Base-by-base conservation (phyloP, 2,797 vertebrate genomes). In the Rhinella marina region DNA sequence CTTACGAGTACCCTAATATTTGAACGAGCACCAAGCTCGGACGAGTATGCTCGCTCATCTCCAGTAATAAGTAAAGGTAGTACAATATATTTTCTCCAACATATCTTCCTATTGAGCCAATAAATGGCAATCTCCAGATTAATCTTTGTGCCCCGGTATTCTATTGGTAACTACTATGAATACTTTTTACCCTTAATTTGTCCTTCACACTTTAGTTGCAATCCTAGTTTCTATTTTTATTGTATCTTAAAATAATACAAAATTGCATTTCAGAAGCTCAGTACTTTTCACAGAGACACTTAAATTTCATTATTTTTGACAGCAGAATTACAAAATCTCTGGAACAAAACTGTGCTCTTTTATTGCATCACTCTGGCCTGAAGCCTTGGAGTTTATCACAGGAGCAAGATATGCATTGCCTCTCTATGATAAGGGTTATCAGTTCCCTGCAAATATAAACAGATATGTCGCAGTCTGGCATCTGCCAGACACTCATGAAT, bases 361-460 rank as follows among this genome's bases (percentile, higher is more conserved):
- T 89, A 91, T 77, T 89, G 82, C 90, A 81, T 93, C 92, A 92
- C 92, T 89, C 27, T 61, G 10, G 79, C 91, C 91, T 88, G 68
- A 82, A 2, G 90, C 90, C 90, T 91, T 89, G 21, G 89, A 89
- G 90, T 91, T 93, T 93, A 92, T 93, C 86, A 0, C 56, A 90
- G 72, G 72, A 91, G 79, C n/a, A 89, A 92, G 87, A 92, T 82
- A 82, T 83, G 90, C 90, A 91, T 91, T 91, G 90, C 92, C 91
- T 92, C 84, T 92, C 87, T 90, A 91, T 76, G 81, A 91, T 92
- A 93, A 91, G 89, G 90, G 82, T 90, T 93, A 92, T 87, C 86
- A 84, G 90, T 91, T 91, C 87, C 76, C 25, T 84, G 90, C 88
- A 89, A 11, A 90, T 23, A 89, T 90, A 91, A 91, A 90, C 81